These are phyloP conservation scores for Drosophila insularis DNA, from an alignment of 1,140 invertebrate genomes.

Conservation along the genomic window DNA sequence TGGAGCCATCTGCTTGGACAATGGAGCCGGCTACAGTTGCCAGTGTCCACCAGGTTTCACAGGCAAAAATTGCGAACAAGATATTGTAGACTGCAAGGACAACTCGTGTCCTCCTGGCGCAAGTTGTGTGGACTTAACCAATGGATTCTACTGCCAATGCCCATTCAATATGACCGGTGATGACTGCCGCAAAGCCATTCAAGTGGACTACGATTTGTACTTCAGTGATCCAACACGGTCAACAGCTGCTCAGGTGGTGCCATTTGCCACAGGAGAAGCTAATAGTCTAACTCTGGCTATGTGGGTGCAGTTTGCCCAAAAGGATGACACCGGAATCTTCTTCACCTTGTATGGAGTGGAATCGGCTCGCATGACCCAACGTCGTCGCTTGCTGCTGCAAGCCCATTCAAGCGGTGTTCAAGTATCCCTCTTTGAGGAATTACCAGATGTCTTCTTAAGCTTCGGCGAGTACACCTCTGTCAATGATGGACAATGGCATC, in stretches of 20 bases:
- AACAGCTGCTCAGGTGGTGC: slow-evolving; percentile 94
- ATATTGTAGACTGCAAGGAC: slow-evolving; percentile 96
- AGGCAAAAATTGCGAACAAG: slow-evolving; percentile 95
- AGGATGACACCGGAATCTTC: slow-evolving; percentile 95
- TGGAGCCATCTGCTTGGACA: slow-evolving; percentile 94
- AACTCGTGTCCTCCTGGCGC: slow-evolving; percentile 97
- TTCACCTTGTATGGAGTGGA: slow-evolving; percentile 95
- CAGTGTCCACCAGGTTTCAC: slow-evolving; percentile 91
- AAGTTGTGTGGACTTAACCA: slow-evolving; percentile 95
- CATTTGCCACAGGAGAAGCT: slow-evolving; percentile 90
- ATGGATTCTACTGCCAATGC: slow-evolving; percentile 97
- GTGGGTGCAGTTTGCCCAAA: slow-evolving; percentile 97
- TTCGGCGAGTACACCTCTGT: slow-evolving; percentile 96
- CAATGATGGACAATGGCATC: slow-evolving; percentile 98
- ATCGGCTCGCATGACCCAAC: slow-evolving; percentile 90
- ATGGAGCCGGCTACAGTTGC: slow-evolving; percentile 92
- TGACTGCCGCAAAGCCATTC: slow-evolving; percentile 97
- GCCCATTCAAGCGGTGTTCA: slow-evolving; percentile 95
- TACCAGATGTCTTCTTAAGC: slow-evolving; percentile 94
- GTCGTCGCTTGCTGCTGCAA: slow-evolving; percentile 91
- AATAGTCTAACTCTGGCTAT: slow-evolving; percentile 94
- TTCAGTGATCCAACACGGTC: slow-evolving; percentile 95
- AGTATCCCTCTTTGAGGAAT: slow-evolving; percentile 93
- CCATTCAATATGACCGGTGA: slow-evolving; percentile 98
- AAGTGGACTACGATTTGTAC: slow-evolving; percentile 97